Evolutionary conservation across 2,113 vertebrate genomes (phyloP).

Genomic region (Budorcas taxicolor): DNA sequence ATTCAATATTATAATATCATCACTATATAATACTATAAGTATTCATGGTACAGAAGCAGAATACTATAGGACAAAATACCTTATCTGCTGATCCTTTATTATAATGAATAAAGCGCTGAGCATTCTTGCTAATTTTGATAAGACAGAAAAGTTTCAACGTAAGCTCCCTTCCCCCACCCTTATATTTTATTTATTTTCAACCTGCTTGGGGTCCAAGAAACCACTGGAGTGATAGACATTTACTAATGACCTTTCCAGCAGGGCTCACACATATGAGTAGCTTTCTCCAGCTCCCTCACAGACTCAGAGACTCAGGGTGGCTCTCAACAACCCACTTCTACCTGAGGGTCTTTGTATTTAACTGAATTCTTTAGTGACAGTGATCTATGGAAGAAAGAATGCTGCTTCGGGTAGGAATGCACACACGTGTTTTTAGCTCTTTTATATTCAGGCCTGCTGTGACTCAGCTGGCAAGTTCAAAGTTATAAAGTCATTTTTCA

Average conservation of each 20-base stretch:
- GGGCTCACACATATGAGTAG: neutral
- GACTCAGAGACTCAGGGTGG: neutral
- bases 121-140: slow-evolving; percentile 70
- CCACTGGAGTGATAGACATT: slow-evolving; percentile 46
- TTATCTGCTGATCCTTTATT: slow-evolving; percentile 33
- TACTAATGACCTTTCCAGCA: slow-evolving; percentile 68
- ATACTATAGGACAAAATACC: slow-evolving; percentile 21
- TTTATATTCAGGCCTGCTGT: slow-evolving; percentile 72
- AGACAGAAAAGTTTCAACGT: slow-evolving; percentile 48
- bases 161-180: neutral
- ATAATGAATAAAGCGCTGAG: slow-evolving; percentile 50
- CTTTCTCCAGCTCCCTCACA: neutral
- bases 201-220: slow-evolving; percentile 64
- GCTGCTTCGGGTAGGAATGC: slow-evolving; percentile 74
- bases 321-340: slow-evolving; percentile 65
- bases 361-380: slow-evolving; percentile 76
- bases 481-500: slow-evolving; percentile 64
- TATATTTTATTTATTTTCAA: slow-evolving; percentile 58
- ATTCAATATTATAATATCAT: neutral
- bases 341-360: slow-evolving; percentile 76
- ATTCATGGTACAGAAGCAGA: neutral
- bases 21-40: neutral
- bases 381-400: slow-evolving; percentile 67
- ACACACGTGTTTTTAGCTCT: slow-evolving; percentile 54
- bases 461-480: slow-evolving; percentile 67